phyloP scores from a whole-genome alignment of 1,140 invertebrate species.

The Lamellibrachia luymesi region DNA sequence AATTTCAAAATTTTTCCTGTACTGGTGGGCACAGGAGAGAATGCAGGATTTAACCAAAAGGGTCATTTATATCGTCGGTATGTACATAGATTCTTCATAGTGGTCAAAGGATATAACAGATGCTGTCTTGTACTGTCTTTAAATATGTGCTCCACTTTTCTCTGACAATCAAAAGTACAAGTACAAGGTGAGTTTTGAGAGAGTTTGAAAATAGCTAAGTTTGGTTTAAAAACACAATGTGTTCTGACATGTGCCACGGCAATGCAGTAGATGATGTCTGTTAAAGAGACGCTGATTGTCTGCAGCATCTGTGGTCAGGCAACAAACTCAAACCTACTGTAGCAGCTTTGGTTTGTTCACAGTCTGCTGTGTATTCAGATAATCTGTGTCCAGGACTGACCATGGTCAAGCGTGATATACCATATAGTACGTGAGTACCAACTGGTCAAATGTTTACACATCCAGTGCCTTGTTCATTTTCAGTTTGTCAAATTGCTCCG shows the following conservation, averaged over 20 bases:
- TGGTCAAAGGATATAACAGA: no score
- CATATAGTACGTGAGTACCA: not conserved
- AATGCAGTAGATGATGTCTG: not conserved
- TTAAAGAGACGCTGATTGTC: not conserved
- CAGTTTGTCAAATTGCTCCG: not conserved
- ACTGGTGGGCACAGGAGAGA: no score
- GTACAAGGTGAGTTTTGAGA: no score
- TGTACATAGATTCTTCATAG: no score
- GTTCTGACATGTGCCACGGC: not conserved
- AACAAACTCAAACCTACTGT: not conserved
- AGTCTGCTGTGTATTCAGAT: not conserved
- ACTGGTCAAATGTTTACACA: not conserved
- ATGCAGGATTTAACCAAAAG: no score
- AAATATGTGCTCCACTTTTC: no score
- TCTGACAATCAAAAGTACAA: no score
- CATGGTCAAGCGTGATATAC: not conserved
- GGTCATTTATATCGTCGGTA: no score
- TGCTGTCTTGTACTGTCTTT: no score
- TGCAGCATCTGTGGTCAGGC: not conserved
- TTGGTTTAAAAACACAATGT: not conserved
- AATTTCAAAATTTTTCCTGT: no score
- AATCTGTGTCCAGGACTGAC: not conserved
- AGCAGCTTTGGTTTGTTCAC: not conserved
- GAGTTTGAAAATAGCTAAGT: not conserved
- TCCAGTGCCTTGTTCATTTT: not conserved